A percentile compares a stretch with the other conserved stretches of the same genome.
phyloP scores from a whole-genome alignment of 2,888 invertebrate species.

The Xestoiulus laeticollis region DNA sequence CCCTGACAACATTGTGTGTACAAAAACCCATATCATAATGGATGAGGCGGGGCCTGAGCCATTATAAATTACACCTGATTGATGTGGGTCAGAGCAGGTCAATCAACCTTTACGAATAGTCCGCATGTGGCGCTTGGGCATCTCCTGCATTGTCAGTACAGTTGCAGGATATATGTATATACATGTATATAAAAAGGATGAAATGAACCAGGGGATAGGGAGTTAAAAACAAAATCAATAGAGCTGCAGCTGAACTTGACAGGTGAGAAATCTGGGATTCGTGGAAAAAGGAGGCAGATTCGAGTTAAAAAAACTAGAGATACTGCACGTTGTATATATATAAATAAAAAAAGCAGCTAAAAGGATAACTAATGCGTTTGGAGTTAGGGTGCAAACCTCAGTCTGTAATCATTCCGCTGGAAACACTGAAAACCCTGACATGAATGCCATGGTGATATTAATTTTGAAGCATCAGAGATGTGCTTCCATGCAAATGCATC shows the following conservation, averaged over 20 bases:
- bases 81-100: constrained; percentile 32
- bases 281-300: not conserved
- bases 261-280: constrained; percentile 35
- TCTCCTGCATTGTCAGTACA: not conserved
- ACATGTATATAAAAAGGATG: not conserved
- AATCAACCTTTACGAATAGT: constrained; percentile 7
- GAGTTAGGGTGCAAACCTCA: not conserved
- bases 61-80: constrained; percentile 35
- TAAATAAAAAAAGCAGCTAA: not conserved
- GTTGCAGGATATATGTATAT: too few species aligned
- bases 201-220: not conserved
- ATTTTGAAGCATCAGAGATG: not conserved
- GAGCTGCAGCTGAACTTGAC: constrained; percentile 34
- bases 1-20: not conserved
- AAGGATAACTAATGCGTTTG: not conserved
- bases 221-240: not conserved
- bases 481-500: not conserved
- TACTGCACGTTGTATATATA: not conserved
- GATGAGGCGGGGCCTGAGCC: not conserved
- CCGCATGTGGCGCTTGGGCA: not conserved
- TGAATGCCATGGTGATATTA: not conserved
- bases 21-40: not conserved
- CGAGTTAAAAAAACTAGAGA: not conserved
- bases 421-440: not conserved
- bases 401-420: not conserved